A percentile compares a stretch with the other conserved stretches of the same genome.
These are phyloP conservation scores for Aphis craccivora DNA, from an alignment of 1,140 invertebrate species.

Conservation along the genomic window DNA sequence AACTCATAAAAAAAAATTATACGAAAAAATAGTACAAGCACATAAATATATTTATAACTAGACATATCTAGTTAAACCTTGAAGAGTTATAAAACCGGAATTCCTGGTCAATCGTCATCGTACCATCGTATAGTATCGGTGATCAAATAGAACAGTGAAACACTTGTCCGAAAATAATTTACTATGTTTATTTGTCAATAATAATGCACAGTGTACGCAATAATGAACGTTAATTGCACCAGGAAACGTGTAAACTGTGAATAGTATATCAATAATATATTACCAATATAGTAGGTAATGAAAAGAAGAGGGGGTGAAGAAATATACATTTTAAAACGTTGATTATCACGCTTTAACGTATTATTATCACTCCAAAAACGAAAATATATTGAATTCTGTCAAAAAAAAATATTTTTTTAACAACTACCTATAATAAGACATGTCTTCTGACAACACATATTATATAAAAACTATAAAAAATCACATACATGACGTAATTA, in stretches of 20 bases:
- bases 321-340: background rate
- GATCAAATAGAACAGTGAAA: background rate
- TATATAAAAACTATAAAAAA: background rate
- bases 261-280: background rate
- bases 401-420: background rate
- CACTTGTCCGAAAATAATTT: background rate
- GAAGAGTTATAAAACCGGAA: conserved; percentile 34
- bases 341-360: background rate
- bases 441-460: no score
- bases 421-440: no score
- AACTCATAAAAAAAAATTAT: conserved; percentile 7
- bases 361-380: background rate
- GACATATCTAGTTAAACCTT: background rate
- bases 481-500: background rate
- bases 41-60: no score
- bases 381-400: background rate
- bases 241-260: background rate
- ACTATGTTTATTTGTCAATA: background rate
- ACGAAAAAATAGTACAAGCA: background rate
- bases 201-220: background rate
- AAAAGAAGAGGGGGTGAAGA: background rate
- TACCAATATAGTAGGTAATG: background rate
- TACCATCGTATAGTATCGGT: background rate
- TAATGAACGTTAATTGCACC: background rate
- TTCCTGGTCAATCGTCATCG: background rate